Conservation (phyloP, 1,140 invertebrate genomes). For the Nautilus pompilius region DNA sequence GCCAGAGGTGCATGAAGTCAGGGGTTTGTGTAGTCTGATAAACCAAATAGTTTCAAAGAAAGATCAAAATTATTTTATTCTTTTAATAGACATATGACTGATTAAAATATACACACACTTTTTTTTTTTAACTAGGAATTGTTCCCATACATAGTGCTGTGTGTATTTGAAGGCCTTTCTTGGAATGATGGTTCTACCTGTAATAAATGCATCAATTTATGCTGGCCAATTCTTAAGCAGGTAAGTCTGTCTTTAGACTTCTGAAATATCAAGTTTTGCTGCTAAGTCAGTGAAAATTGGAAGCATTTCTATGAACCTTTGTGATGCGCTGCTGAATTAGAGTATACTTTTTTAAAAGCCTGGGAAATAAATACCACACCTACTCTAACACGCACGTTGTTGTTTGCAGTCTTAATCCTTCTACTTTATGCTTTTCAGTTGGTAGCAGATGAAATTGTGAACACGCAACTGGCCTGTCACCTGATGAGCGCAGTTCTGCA, state of each 20-base stretch:
- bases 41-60: too few species aligned
- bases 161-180: slow-evolving; percentile 66
- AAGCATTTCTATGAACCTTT: neutral
- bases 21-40: slow-evolving; percentile 63
- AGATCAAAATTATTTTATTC: neutral
- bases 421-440: slow-evolving; percentile 55
- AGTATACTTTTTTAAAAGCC: too few species aligned
- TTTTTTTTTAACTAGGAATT: slow-evolving; percentile 29
- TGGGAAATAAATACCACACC: too few species aligned
- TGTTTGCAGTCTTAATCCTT: too few species aligned
- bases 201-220: slow-evolving; percentile 70
- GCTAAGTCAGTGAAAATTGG: neutral
- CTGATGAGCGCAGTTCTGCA: slow-evolving; percentile 37
- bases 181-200: slow-evolving; percentile 82
- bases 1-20: slow-evolving; percentile 64
- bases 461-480: slow-evolving; percentile 28
- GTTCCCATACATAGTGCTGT: slow-evolving; percentile 43
- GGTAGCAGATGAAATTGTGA: slow-evolving; percentile 25
- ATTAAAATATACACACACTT: slow-evolving; percentile 57
- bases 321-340: neutral
- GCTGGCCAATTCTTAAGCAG: slow-evolving; percentile 62
- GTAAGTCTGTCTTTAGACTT: slow-evolving; percentile 14
- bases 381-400: too few species aligned
- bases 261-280: slow-evolving; percentile 53
- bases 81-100: neutral